Evolutionary conservation across 2,888 invertebrate species (phyloP), one percentile per base, ranked within the genome.

Genomic region (Cheilosia urbana): DNA sequence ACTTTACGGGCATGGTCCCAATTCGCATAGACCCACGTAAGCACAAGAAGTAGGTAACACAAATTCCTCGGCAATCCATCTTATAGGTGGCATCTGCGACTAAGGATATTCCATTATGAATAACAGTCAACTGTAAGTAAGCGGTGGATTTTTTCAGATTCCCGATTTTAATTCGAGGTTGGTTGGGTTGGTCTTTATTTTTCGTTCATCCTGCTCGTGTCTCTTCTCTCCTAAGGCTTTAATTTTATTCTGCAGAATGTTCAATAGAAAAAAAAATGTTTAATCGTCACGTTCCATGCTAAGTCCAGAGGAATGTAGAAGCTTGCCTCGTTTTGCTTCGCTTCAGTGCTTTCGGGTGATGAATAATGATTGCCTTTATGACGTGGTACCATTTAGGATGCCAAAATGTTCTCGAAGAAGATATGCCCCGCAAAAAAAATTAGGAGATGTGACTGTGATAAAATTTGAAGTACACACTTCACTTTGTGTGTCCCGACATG

Each of bases 281-380:
- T 78, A 77, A 82, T 82, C 77, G 82, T 77, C 82, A 82, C 82
- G 82, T 82, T 58, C 37, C 77, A 60, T 53, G 58, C 66, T 82
- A 77, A 82, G 77, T 77, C 82, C 71, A 71, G 60, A n/a, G 77
- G 63, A 60, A 34, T 19, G 19, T 66, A 51, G 6, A n/a, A 34
- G 27, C 53, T 27, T 17, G 15, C 13, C 24, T 49, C 19, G n/a
- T 6, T 27, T 27, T 27, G 6, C 27, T 42, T 21, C 3, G 27
- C 19, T 13, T 37, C 21, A n/a, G 19, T 55, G 24, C 55, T 53
- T 58, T 19, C 51, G 51, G 45, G 34, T 72, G 62, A 77, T 83
- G 78, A 83, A 83, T 83, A 78, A 83, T 73, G 83, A 78, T 83
- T 62, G 66, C 78, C 49, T 78, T 68, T 82, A 72, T 66, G 65